Percentiles rank a stretch among this genome's conserved stretches.
Evolutionary conservation across 64 coral and sea anemone genomes (phyloP).

Genomic region (Pocillopora damicornis): DNA sequence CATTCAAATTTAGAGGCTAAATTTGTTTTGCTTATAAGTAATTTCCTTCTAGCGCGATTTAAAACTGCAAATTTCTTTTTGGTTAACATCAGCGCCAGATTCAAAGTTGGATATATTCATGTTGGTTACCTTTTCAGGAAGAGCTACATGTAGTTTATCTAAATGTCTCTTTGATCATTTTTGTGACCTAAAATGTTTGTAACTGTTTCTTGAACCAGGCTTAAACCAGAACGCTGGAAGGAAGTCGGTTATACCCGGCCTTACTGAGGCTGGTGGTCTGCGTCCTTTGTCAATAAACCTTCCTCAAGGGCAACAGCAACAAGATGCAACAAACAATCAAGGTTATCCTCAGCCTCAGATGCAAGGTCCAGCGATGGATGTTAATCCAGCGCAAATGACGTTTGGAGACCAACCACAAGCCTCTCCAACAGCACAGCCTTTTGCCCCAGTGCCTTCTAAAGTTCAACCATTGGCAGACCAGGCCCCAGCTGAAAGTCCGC

Average conservation of each 20-base stretch:
- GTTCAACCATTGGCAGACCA: background rate
- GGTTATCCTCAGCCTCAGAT: constrained; percentile 13
- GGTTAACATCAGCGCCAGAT: too few species aligned
- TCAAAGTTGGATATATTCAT: too few species aligned
- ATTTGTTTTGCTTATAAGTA: too few species aligned
- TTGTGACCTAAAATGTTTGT: background rate
- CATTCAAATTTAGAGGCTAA: too few species aligned
- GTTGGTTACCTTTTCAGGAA: too few species aligned
- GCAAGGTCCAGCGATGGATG: background rate
- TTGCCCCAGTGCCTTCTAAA: background rate
- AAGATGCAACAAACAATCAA: constrained; percentile 16
- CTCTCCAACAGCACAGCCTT: constrained; percentile 1
- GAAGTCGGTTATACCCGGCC: constrained; percentile 2
- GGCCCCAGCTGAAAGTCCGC: background rate
- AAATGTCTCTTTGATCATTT: too few species aligned
- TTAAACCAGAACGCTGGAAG: constrained; percentile 1
- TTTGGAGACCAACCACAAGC: constrained; percentile 25
- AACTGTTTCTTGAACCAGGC: background rate
- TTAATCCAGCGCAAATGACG: constrained; percentile 3
- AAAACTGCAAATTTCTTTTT: too few species aligned
- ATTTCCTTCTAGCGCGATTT: too few species aligned
- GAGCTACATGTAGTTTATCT: too few species aligned
- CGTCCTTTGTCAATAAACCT: constrained; percentile 12
- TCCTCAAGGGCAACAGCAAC: constrained; percentile 13
- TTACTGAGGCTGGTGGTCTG: constrained; percentile 17